Evolutionary conservation across 2,888 invertebrate species (phyloP), one percentile per base, ranked within the genome.

Genomic region (Phrixothrix hirtus): DNA sequence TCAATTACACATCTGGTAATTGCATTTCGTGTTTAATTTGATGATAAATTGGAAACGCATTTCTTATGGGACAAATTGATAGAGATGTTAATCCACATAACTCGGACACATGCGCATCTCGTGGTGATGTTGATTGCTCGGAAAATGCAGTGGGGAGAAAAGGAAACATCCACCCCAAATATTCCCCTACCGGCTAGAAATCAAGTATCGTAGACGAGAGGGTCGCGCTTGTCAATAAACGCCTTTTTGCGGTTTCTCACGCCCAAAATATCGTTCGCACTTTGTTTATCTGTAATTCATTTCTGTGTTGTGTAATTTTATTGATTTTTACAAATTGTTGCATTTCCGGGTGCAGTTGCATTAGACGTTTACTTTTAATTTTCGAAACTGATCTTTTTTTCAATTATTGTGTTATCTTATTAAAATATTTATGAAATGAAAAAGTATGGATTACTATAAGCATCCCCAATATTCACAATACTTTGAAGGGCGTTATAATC

Each of bases 161-260:
- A 50, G 50, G 55, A 44, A 44, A 38, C 21, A 27, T 13, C 46
- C 45, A 42, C 49, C 50, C 55, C 31, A 50, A 21, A 29, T 50
- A 5, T 17, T 46, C 17, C 50, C 55, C 55, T 50, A 17, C 30
- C 32, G 72, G 79, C 64, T 62, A 58, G 52, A 57, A 61, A 62
- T 67, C 62, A 64, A 67, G 65, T 59, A 65, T 66, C 66, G 66
- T 62, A 57, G 52, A 57, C 58, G 61, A 57, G 63, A 61, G 61
- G 61, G 64, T 63, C 64, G 65, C 67, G 70, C 69, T 69, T 69
- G 72, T 72, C 72, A 70, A 72, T 72, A 72, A 71, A 70, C 70
- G 70, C 71, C 69, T 71, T 71, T 72, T 72, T 70, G 71, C 67
- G 67, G 63, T 63, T 61, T 65, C 64, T 64, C 64, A 64, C 67